A percentile compares a stretch with the other conserved stretches of the same genome.
These are phyloP conservation scores for Pegoplata infirma DNA, from an alignment of 2,888 invertebrate species.

Conservation along the genomic window DNA sequence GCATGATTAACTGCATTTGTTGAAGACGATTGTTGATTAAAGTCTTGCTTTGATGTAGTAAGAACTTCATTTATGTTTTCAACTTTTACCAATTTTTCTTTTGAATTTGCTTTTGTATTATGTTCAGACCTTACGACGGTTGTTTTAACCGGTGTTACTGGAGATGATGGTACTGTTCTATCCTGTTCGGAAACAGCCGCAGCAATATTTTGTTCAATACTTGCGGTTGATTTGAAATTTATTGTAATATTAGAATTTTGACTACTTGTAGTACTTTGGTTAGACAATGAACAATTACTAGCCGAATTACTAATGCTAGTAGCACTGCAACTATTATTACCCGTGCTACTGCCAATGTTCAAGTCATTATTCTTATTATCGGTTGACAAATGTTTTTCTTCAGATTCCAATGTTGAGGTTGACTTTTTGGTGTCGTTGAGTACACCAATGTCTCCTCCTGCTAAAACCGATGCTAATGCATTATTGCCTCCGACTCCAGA, in stretches of 20 bases:
- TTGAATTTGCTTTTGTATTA: not conserved
- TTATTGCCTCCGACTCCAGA: constrained; percentile 63
- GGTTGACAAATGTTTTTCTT: constrained; percentile 26
- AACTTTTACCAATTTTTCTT: constrained; percentile 13
- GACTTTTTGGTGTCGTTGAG: constrained; percentile 23
- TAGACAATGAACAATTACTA: constrained; percentile 46
- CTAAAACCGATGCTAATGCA: constrained; percentile 64
- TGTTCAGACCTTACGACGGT: constrained; percentile 26
- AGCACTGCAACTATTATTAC: constrained; percentile 25
- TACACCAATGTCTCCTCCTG: constrained; percentile 19
- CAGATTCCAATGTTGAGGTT: not conserved
- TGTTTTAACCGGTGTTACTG: constrained; percentile 3
- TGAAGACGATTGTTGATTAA: constrained; percentile 17
- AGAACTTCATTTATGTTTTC: constrained; percentile 29
- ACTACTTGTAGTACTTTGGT: constrained; percentile 45
- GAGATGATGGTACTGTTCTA: constrained; percentile 31
- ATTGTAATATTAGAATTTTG: constrained; percentile 40
- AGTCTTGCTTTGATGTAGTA: constrained; percentile 21
- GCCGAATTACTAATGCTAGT: constrained; percentile 22
- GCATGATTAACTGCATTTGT: constrained; percentile 46
- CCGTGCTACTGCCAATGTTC: constrained; percentile 20
- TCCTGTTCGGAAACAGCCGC: constrained; percentile 12
- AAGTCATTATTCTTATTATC: constrained; percentile 32
- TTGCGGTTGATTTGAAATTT: constrained; percentile 22
- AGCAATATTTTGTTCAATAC: constrained; percentile 23